Base-by-base conservation (phyloP, 2,797 vertebrate genomes). In the Philypnodon macrostomus region DNA sequence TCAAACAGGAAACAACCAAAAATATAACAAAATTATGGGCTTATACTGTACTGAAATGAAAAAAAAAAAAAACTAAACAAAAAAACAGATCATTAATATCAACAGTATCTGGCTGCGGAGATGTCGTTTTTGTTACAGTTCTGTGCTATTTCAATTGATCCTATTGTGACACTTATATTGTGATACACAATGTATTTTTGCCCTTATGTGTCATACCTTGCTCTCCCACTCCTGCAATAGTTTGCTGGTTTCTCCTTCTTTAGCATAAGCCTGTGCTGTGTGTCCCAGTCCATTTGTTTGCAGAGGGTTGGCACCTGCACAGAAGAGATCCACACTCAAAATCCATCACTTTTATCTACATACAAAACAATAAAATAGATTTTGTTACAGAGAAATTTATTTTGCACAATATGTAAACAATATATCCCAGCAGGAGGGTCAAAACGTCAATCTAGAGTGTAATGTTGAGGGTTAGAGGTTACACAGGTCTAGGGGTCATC, bases 231-330 rank as follows among this genome's bases (percentile, higher is more conserved):
- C 86, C 61, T 75, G 91, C 77, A 98, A 78, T 3, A 91, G 81
- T 16, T 81, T 76, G 83, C 86, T 77, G 50, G 95, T 82, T 37
- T 96, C 93, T 31, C 95, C 95, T 36, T 97, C 94, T 4, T 92
- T 93, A 44, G 94, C 92, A 0, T 98, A 98, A 69, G 92, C 91
- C 73, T 89, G 78, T 0, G 95, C 81, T 0, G 90, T 92, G 71
- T 98, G 95, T 51, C 93, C 95, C 89, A 95, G 89, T 32, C 90
- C 89, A 1, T 96, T 98, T 76, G 88, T 86, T 87, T 92, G 93
- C 66, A 93, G 71, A 45, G 95, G 96, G 85, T 82, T 92, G 62
- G 95, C 95, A 90, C 95, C 96, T 98, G 75, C 21, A 67, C 32
- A 51, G 7, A 40, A 54, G 12, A 39, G 17, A 54, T 18, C 44